phyloP scores from a whole-genome alignment of 2,113 vertebrate genomes.

The Anhinga rufa region DNA sequence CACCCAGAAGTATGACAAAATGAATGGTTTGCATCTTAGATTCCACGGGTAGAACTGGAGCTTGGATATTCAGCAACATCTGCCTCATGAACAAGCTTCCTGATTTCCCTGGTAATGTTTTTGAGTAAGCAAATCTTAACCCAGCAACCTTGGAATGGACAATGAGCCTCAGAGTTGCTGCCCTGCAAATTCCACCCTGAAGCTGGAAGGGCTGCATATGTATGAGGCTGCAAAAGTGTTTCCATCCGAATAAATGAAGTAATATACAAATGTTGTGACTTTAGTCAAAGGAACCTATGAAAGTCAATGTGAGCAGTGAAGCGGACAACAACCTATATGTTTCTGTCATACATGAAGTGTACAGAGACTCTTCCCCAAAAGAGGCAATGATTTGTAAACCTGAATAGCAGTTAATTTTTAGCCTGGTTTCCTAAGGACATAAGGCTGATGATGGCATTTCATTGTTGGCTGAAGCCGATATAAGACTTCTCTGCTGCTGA shows the following conservation, averaged over 20 bases:
- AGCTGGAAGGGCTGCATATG: neutral
- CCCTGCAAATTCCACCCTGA: neutral
- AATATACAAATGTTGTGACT: neutral
- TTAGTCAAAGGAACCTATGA: neutral
- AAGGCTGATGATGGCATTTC: neutral
- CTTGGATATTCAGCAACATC: neutral
- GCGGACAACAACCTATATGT: neutral
- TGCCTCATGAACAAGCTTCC: neutral
- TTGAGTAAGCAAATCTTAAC: constrained; percentile 12
- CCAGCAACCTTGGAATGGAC: neutral
- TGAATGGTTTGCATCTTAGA: neutral
- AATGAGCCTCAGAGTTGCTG: neutral
- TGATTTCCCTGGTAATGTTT: neutral
- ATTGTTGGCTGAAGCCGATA: neutral
- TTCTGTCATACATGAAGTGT: neutral
- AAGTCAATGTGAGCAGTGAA: neutral
- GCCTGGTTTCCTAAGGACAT: neutral
- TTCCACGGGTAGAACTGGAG: neutral
- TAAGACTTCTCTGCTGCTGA: neutral
- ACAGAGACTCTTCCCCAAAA: neutral
- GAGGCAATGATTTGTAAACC: neutral
- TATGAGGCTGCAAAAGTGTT: neutral
- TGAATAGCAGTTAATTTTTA: constrained; percentile 20
- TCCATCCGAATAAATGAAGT: neutral
- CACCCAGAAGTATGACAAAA: neutral